Evolutionary conservation across 1,140 invertebrate species (phyloP).

Genomic region (Meloidogyne floridensis): DNA sequence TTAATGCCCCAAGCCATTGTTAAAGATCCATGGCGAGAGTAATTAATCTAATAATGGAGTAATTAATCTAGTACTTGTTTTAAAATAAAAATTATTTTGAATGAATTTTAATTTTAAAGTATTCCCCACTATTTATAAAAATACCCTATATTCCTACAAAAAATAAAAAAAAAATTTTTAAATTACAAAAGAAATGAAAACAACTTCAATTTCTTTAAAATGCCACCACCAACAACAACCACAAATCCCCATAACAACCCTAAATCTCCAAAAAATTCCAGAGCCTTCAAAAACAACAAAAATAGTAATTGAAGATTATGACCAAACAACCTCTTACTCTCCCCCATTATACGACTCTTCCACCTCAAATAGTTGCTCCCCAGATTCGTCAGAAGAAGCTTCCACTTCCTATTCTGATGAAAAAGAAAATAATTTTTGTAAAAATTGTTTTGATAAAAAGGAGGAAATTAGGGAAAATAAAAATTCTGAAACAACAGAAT

Average conservation of each 20-base stretch:
- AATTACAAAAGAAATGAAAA: neutral
- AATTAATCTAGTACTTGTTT: too few species aligned
- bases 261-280: too few species aligned
- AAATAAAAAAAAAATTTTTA: too few species aligned
- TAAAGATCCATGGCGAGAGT: too few species aligned
- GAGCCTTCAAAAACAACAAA: neutral
- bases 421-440: neutral
- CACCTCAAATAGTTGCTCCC: conserved; percentile 17
- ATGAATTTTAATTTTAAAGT: too few species aligned
- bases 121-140: too few species aligned
- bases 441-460: conserved; percentile 16
- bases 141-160: too few species aligned
- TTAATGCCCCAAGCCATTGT: too few species aligned
- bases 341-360: conserved; percentile 17
- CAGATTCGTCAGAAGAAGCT: conserved; percentile 2
- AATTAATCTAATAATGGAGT: too few species aligned
- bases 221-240: neutral
- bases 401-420: neutral
- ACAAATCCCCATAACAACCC: neutral
- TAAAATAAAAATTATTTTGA: too few species aligned
- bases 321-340: neutral
- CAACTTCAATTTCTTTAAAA: neutral
- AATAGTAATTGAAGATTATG: neutral
- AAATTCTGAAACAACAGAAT: neutral
- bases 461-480: neutral